A percentile compares a stretch with the other conserved stretches of the same genome.
phyloP scores from a whole-genome alignment of 1,140 invertebrate species.

The Sitobion miscanthi region DNA sequence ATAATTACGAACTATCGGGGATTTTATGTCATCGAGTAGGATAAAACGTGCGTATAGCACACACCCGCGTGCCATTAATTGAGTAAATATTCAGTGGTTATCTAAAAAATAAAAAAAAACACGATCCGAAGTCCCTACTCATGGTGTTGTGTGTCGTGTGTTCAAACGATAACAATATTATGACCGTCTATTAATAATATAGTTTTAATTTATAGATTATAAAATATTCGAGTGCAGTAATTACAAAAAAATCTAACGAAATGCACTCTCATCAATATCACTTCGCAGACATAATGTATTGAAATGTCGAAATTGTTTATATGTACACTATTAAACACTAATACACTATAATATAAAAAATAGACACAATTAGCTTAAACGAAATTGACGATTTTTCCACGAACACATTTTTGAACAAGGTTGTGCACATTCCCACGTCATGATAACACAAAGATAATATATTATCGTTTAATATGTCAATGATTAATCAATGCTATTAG shows the following conservation, averaged over 20 bases:
- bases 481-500: not conserved
- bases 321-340: not conserved
- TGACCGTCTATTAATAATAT: not conserved
- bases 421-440: not conserved
- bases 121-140: not conserved
- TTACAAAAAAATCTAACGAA: not conserved
- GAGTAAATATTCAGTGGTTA: not conserved
- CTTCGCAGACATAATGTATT: not conserved
- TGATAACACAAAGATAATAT: not conserved
- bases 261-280: not conserved
- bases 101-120: not conserved
- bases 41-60: not conserved
- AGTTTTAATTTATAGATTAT: not conserved
- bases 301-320: not conserved
- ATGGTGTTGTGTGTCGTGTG: not conserved
- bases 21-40: not conserved
- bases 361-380: not conserved
- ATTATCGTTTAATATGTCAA: no score
- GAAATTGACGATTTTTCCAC: not conserved
- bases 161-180: not conserved
- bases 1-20: not conserved
- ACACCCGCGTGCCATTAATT: not conserved
- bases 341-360: not conserved
- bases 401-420: no score
- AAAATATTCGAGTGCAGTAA: not conserved